These are phyloP conservation scores for Invenusta paracnida DNA, from an alignment of 2,888 invertebrate species.

Conservation along the genomic window DNA sequence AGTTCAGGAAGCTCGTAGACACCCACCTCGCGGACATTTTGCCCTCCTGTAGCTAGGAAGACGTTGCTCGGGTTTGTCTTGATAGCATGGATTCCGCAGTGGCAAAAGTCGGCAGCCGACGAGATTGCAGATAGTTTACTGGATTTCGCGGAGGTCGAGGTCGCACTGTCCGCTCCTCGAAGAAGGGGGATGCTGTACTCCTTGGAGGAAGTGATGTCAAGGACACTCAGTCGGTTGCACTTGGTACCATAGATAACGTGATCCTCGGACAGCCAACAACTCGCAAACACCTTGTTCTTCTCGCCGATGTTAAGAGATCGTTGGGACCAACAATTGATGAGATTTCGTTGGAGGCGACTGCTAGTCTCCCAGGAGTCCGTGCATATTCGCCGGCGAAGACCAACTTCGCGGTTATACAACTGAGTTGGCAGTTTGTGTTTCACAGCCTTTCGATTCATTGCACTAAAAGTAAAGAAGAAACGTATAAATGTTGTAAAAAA, in stretches of 20 bases:
- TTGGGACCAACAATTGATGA: conserved; percentile 4
- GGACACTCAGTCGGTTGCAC: conserved; percentile 86
- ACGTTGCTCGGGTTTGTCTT: conserved; percentile 84
- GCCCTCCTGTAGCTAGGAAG: conserved; percentile 81
- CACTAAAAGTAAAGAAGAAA: too few relatives aligned
- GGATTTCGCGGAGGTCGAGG: not conserved
- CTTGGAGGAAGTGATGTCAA: conserved; percentile 79
- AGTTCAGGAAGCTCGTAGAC: conserved; percentile 74
- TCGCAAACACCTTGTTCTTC: conserved; percentile 70
- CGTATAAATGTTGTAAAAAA: too few relatives aligned
- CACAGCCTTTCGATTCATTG: not conserved
- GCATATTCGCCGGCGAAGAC: not conserved
- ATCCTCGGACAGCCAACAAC: conserved; percentile 87
- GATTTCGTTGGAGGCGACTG: not conserved
- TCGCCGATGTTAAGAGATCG: conserved; percentile 21
- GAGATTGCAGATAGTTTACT: not conserved
- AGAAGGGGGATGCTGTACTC: conserved; percentile 79
- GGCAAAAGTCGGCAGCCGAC: not conserved
- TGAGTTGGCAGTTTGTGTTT: not conserved
- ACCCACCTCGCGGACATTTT: conserved; percentile 85
- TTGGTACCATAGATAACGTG: conserved; percentile 94
- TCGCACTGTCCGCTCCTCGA: not conserved
- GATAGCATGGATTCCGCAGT: conserved; percentile 83
- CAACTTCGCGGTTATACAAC: not conserved
- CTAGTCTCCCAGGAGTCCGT: not conserved